phyloP scores from a whole-genome alignment of 2,888 invertebrate genomes.

The Beris chalybata region DNA sequence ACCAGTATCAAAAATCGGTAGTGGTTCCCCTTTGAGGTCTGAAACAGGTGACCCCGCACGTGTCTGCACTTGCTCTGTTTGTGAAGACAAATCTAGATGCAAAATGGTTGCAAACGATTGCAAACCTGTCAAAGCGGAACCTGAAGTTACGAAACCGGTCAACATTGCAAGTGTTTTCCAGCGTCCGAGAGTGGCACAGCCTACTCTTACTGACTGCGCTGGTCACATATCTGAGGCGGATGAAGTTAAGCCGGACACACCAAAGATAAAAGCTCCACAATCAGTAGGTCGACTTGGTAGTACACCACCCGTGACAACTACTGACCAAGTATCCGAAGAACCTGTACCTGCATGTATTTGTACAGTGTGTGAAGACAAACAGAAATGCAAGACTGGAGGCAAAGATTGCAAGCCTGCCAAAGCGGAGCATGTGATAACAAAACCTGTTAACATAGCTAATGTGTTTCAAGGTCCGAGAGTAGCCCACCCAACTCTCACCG shows the following conservation, averaged over 20 bases:
- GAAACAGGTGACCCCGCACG: no score
- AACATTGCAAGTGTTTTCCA: neutral
- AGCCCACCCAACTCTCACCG: neutral
- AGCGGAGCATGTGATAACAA: neutral
- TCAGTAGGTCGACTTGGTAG: neutral
- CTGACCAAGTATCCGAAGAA: neutral
- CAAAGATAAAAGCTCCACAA: neutral
- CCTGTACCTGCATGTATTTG: neutral
- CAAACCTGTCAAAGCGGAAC: neutral
- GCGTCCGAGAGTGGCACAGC: neutral
- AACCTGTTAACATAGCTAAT: neutral
- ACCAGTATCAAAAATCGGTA: no score
- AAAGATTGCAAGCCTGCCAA: neutral
- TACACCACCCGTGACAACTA: neutral
- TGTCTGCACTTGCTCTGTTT: neutral
- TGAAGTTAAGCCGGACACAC: neutral
- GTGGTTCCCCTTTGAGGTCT: no score
- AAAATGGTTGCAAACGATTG: neutral
- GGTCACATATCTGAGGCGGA: neutral
- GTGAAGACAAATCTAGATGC: conserved; percentile 7
- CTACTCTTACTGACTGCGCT: no score
- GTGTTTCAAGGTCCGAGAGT: neutral
- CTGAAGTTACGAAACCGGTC: neutral
- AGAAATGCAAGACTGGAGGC: neutral
- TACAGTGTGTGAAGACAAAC: conserved; percentile 1